Conservation (phyloP, 2,797 vertebrate species). For the Danio jaintianensis region DNA sequence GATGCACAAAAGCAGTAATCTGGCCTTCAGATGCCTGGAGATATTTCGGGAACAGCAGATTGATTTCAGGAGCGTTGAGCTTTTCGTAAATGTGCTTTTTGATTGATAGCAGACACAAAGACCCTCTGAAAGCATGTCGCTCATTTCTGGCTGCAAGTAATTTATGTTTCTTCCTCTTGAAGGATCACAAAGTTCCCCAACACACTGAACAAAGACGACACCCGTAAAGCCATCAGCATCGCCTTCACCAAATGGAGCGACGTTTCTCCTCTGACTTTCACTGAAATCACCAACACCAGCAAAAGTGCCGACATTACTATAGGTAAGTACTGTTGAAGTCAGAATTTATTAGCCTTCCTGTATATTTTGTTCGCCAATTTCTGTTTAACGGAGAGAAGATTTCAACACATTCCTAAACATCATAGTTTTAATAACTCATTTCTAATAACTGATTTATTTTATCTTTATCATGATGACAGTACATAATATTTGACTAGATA, state of each 20-base stretch:
- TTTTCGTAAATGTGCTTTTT: constrained; percentile 14
- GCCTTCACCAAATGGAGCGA: constrained; percentile 87
- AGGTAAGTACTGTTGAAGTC: constrained; percentile 69
- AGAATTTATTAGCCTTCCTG: not conserved
- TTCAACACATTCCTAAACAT: too few relatives aligned
- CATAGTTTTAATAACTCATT: too few relatives aligned
- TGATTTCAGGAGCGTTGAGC: constrained; percentile 22
- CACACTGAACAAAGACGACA: constrained; percentile 82
- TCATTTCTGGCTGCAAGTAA: constrained; percentile 8
- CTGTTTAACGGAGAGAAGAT: too few relatives aligned
- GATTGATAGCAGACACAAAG: constrained; percentile 32
- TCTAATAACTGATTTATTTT: too few relatives aligned
- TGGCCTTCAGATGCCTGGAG: not conserved
- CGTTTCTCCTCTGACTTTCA: constrained; percentile 82
- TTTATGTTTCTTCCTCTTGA: constrained; percentile 14
- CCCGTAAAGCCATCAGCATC: constrained; percentile 79
- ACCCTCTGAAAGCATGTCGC: not conserved
- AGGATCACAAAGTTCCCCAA: constrained; percentile 82
- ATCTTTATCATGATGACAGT: too few relatives aligned
- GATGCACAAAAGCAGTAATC: constrained; percentile 20
- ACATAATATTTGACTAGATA: too few relatives aligned
- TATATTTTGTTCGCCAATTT: too few relatives aligned
- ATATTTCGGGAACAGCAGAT: constrained; percentile 28
- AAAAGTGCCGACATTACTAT: constrained; percentile 78
- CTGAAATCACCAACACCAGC: constrained; percentile 68